phyloP scores from a whole-genome alignment of 2,888 invertebrate species.

The Adelognathus sp. region DNA sequence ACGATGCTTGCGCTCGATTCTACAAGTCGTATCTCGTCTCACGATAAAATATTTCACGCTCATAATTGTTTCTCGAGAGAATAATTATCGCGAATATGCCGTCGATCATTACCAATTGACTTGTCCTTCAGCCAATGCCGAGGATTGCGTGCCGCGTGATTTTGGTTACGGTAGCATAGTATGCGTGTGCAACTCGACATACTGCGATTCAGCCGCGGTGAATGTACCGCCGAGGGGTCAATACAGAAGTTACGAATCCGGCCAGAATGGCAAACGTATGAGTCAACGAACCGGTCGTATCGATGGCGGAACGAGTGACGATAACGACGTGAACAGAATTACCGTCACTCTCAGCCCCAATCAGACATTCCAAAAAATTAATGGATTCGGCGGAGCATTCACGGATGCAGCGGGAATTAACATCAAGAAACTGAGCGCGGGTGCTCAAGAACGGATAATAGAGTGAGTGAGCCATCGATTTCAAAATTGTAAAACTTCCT shows the following conservation, averaged over 20 bases:
- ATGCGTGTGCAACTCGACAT: conserved; percentile 88
- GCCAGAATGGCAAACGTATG: conserved; percentile 84
- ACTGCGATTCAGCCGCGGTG: conserved; percentile 87
- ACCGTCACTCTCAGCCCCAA: conserved; percentile 65
- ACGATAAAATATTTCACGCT: too few species aligned
- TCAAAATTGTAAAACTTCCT: too few species aligned
- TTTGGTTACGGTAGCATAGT: conserved; percentile 79
- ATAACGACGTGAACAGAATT: background rate
- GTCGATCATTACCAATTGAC: too few species aligned
- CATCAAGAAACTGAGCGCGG: conserved; percentile 84
- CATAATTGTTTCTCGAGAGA: too few species aligned
- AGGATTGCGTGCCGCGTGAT: conserved; percentile 68
- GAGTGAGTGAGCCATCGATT: conserved; percentile 74
- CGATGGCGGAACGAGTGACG: conserved; percentile 59
- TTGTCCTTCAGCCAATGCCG: conserved; percentile 59
- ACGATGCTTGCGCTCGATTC: background rate
- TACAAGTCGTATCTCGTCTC: too few species aligned
- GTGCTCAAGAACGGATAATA: conserved; percentile 82
- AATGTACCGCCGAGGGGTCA: conserved; percentile 79
- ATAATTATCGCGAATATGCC: too few species aligned
- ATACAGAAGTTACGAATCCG: conserved; percentile 84
- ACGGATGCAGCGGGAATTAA: conserved; percentile 89
- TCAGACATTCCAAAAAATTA: conserved; percentile 85
- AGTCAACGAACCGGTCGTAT: conserved; percentile 80
- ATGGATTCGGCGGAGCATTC: conserved; percentile 94